A percentile compares a stretch with the other conserved stretches of the same genome.
Evolutionary conservation across 1,140 invertebrate species (phyloP).

Genomic region (Drosophila carrolli): DNA sequence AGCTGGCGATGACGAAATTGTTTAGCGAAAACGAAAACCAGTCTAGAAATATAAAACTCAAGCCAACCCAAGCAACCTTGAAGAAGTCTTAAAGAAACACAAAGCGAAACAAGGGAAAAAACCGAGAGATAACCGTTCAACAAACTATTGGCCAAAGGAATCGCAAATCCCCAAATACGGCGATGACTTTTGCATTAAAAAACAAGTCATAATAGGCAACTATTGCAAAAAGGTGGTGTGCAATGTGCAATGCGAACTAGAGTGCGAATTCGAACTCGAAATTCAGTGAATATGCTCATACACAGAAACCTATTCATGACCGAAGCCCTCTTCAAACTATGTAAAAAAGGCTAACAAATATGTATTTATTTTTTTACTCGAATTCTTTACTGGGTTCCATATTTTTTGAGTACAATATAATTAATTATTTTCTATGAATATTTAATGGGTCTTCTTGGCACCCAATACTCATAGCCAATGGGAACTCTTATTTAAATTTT

Average conservation of each 20-base stretch:
- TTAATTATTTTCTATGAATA: too few relatives aligned
- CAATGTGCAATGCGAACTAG: slow-evolving; percentile 64
- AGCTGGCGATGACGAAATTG: slow-evolving; percentile 70
- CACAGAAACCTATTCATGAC: background rate
- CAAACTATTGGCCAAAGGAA: slow-evolving; percentile 59
- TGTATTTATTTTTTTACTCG: too few relatives aligned
- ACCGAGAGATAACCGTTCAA: slow-evolving; percentile 18
- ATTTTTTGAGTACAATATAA: too few relatives aligned
- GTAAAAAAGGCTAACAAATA: too few relatives aligned
- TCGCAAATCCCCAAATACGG: slow-evolving; percentile 48
- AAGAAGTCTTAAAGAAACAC: slow-evolving; percentile 69
- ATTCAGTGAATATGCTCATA: slow-evolving; percentile 11
- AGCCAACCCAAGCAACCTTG: slow-evolving; percentile 63
- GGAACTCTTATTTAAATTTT: too few relatives aligned
- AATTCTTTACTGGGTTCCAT: too few relatives aligned
- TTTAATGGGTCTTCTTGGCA: too few relatives aligned
- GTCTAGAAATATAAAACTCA: slow-evolving; percentile 71
- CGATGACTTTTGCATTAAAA: slow-evolving; percentile 57
- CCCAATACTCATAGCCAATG: too few relatives aligned
- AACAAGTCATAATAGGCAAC: slow-evolving; percentile 22
- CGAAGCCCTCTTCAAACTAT: background rate
- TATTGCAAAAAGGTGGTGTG: slow-evolving; percentile 46
- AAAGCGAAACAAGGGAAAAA: slow-evolving; percentile 37
- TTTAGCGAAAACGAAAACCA: slow-evolving; percentile 75
- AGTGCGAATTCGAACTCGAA: slow-evolving; percentile 36